Conservation (phyloP, 2,797 vertebrate genomes). For the Prunella strophiata region DNA sequence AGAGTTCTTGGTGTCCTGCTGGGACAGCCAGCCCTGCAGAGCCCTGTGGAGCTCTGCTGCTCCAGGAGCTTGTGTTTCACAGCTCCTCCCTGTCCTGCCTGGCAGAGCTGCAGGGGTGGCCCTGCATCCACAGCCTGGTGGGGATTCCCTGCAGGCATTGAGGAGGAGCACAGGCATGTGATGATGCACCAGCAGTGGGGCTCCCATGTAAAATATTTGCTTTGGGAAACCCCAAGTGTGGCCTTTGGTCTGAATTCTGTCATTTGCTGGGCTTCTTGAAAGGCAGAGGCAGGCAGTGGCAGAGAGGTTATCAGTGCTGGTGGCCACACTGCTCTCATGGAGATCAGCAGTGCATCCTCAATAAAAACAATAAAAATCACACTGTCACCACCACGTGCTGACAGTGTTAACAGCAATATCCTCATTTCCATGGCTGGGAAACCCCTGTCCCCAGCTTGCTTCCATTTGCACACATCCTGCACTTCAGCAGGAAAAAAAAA, state of each 20-base stretch:
- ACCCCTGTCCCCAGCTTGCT: background rate
- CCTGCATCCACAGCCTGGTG: background rate
- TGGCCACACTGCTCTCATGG: background rate
- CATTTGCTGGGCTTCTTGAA: background rate
- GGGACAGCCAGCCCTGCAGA: background rate
- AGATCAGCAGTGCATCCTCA: background rate
- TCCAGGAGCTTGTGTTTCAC: background rate
- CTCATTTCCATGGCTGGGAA: background rate
- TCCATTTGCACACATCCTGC: background rate
- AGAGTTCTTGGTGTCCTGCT: background rate
- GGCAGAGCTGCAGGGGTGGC: background rate
- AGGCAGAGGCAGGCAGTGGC: background rate
- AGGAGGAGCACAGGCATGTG: background rate
- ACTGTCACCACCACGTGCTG: background rate
- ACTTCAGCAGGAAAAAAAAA: background rate
- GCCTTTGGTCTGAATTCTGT: constrained; percentile 45
- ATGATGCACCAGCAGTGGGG: background rate
- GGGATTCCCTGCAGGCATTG: constrained; percentile 7
- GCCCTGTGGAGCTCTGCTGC: background rate
- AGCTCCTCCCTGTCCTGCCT: background rate
- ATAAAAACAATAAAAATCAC: background rate
- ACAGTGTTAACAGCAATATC: background rate
- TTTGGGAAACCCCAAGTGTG: background rate
- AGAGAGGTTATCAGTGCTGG: background rate
- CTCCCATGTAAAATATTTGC: constrained; percentile 55